Conservation (phyloP, 2,113 vertebrate genomes). For the Craseonycteris thonglongyai region DNA sequence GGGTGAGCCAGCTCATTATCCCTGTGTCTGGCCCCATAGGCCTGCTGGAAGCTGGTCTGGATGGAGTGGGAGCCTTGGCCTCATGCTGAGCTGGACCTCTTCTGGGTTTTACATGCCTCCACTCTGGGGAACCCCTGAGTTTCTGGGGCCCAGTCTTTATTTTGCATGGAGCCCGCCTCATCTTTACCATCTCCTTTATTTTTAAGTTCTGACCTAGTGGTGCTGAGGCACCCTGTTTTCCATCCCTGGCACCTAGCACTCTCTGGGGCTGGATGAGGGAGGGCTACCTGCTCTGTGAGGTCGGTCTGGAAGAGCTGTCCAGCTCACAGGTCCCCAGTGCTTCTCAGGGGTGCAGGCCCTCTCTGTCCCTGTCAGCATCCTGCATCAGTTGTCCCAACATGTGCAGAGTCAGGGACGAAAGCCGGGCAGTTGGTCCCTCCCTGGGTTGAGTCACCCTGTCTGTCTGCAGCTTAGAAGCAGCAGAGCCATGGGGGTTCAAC, state of each 20-base stretch:
- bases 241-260: neutral
- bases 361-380: neutral
- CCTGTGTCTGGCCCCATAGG: neutral
- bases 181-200: neutral
- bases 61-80: neutral
- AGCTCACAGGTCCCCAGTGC: fast-evolving
- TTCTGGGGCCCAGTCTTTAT: neutral
- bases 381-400: fast-evolving
- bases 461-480: fast-evolving
- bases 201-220: neutral
- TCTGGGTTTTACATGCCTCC: neutral
- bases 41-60: neutral
- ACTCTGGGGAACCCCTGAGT: neutral
- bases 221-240: neutral
- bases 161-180: no score
- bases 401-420: neutral
- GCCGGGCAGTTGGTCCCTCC: fast-evolving
- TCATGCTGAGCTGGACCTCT: neutral
- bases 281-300: neutral
- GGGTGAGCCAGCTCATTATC: neutral
- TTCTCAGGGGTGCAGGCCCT: fast-evolving
- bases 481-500: neutral
- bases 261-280: no score
- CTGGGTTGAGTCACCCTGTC: neutral
- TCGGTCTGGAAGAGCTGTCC: fast-evolving